These are phyloP conservation scores for Pediacus dermestoides DNA, from an alignment of 2,888 invertebrate genomes.

Conservation along the genomic window DNA sequence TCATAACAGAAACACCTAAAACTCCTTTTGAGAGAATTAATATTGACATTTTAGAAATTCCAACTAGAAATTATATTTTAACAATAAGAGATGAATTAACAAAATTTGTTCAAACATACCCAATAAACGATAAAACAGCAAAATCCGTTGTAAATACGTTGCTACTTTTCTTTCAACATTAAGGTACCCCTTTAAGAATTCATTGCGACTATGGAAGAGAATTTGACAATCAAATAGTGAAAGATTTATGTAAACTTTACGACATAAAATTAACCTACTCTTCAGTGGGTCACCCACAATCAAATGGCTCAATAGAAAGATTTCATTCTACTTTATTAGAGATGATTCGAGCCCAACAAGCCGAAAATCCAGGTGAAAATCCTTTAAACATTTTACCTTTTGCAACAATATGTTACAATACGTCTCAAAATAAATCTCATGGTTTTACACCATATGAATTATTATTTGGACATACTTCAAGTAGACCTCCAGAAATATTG, in stretches of 20 bases:
- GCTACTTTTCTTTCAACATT: constrained; percentile 13
- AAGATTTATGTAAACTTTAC: constrained; percentile 15
- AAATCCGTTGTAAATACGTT: constrained; percentile 10
- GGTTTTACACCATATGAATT: constrained; percentile 19
- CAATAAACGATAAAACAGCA: constrained; percentile 13
- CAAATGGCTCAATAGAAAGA: constrained; percentile 9
- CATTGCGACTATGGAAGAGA: constrained; percentile 15
- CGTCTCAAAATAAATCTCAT: constrained; percentile 12
- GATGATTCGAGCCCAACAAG: constrained; percentile 16
- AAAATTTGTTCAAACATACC: constrained; percentile 12
- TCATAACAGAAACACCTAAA: too few relatives aligned
- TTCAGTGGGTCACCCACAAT: constrained; percentile 10
- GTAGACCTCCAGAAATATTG: constrained; percentile 18
- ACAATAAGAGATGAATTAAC: too few relatives aligned
- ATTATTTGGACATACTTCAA: constrained; percentile 20
- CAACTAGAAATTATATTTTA: too few relatives aligned
- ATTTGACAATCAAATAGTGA: constrained; percentile 16
- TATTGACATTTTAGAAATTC: too few relatives aligned
- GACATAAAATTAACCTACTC: constrained; percentile 18
- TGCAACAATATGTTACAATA: constrained; percentile 19
- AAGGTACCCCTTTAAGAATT: constrained; percentile 14
- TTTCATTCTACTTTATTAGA: constrained; percentile 6
- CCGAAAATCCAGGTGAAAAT: constrained; percentile 16
- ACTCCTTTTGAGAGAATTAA: too few relatives aligned
- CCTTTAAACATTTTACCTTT: constrained; percentile 15